Evolutionary conservation across 2,797 vertebrate genomes (phyloP).

Genomic region (Paramormyrops hopkinsi): DNA sequence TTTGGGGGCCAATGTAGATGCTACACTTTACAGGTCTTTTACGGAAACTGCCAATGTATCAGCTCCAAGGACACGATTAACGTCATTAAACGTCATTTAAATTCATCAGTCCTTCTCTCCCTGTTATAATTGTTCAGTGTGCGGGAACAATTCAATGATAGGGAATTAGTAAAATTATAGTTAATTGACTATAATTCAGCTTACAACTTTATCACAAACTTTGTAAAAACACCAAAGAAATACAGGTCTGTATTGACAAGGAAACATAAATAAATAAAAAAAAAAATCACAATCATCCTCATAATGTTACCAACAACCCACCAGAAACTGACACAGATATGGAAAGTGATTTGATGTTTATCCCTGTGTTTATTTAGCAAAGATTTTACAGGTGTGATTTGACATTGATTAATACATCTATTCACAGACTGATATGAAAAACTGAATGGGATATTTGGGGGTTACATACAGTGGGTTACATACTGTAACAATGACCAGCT

Average conservation of each 20-base stretch:
- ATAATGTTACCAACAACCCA: background rate
- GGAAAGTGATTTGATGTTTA: background rate
- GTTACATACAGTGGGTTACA: background rate
- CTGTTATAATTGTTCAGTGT: background rate
- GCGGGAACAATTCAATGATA: background rate
- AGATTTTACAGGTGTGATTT: background rate
- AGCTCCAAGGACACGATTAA: slow-evolving; percentile 16
- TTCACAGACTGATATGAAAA: background rate
- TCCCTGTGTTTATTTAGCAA: background rate
- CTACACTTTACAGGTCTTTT: background rate
- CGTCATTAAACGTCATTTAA: background rate
- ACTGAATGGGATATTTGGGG: background rate
- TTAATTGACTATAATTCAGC: background rate
- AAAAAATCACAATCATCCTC: background rate
- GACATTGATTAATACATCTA: background rate
- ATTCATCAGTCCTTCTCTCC: background rate
- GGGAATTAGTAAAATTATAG: background rate
- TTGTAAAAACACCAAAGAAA: background rate
- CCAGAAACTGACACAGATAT: background rate
- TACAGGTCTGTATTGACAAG: background rate
- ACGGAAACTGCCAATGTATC: slow-evolving; percentile 4
- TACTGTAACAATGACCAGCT: background rate
- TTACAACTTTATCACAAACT: background rate
- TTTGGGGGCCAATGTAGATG: slow-evolving; percentile 27
- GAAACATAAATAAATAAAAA: background rate